Conservation (phyloP, 2,888 invertebrate genomes). For the Sphinx pinastri region DNA sequence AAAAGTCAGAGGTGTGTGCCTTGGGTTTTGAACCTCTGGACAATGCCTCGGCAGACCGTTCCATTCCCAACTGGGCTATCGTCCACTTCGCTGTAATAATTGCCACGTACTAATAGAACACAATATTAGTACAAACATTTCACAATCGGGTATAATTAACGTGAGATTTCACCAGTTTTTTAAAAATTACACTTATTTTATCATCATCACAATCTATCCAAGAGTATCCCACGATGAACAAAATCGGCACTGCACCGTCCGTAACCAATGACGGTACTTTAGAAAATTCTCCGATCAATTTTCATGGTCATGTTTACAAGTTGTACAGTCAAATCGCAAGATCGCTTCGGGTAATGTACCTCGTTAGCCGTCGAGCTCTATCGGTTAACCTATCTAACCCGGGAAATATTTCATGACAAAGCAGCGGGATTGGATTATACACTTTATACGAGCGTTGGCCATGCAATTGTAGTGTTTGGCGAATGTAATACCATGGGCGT, state of each 20-base stretch:
- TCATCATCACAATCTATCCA: not conserved
- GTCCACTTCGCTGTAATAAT: too few species aligned
- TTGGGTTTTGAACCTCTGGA: too few species aligned
- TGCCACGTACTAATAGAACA: too few species aligned
- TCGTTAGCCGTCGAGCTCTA: constrained; percentile 58
- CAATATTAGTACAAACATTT: too few species aligned
- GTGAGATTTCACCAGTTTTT: too few species aligned
- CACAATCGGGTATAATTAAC: too few species aligned
- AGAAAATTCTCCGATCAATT: constrained; percentile 15
- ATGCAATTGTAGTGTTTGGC: too few species aligned
- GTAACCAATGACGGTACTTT: not conserved
- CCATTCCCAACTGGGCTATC: too few species aligned
- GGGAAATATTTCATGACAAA: constrained; percentile 32
- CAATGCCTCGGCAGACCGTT: too few species aligned
- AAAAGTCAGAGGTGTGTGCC: too few species aligned
- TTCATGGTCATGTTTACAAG: constrained; percentile 24
- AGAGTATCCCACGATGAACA: not conserved
- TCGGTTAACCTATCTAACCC: constrained; percentile 59
- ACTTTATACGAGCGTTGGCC: too few species aligned
- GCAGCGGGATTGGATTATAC: not conserved
- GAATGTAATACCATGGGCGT: not conserved
- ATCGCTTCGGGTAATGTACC: constrained; percentile 40
- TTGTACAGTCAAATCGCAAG: constrained; percentile 16
- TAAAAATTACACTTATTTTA: too few species aligned
- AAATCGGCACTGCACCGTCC: not conserved